phyloP scores from a whole-genome alignment of 2,888 invertebrate species.

The Mechanitis mazaeus region DNA sequence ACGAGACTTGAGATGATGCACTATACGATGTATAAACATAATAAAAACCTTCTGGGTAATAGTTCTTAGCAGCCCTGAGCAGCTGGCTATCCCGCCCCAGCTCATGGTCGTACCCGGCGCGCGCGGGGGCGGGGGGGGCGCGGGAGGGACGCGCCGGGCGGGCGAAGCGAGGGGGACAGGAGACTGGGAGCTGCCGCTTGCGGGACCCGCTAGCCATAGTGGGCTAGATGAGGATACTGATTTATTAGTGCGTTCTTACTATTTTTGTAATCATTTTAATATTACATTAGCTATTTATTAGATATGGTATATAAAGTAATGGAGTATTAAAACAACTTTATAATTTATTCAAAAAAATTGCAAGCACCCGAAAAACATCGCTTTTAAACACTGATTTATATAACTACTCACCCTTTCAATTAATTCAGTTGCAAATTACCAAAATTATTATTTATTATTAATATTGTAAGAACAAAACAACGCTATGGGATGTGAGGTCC shows the following conservation, averaged over 20 bases:
- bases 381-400: neutral
- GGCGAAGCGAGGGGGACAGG: slow-evolving; percentile 50
- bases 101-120: slow-evolving; percentile 64
- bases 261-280: no score
- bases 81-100: slow-evolving; percentile 53
- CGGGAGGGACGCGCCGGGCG: slow-evolving; percentile 40
- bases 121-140: slow-evolving; percentile 47
- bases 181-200: slow-evolving; percentile 38
- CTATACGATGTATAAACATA: no score
- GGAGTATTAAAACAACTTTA: no score
- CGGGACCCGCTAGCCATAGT: slow-evolving; percentile 52
- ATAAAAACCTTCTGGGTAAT: slow-evolving; percentile 58
- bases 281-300: no score
- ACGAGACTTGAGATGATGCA: no score
- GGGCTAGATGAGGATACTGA: no score
- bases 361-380: no score
- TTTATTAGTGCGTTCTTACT: no score
- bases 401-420: neutral
- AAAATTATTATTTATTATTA: neutral
- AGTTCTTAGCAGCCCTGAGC: slow-evolving; percentile 53
- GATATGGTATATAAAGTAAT: no score
- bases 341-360: no score
- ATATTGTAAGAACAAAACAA: neutral
- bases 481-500: slow-evolving; percentile 23
- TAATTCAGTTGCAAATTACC: neutral